Percentiles rank a stretch among this genome's conserved stretches.
These are phyloP conservation scores for Acanthurus tractus DNA, from an alignment of 2,797 vertebrate species.

Conservation along the genomic window DNA sequence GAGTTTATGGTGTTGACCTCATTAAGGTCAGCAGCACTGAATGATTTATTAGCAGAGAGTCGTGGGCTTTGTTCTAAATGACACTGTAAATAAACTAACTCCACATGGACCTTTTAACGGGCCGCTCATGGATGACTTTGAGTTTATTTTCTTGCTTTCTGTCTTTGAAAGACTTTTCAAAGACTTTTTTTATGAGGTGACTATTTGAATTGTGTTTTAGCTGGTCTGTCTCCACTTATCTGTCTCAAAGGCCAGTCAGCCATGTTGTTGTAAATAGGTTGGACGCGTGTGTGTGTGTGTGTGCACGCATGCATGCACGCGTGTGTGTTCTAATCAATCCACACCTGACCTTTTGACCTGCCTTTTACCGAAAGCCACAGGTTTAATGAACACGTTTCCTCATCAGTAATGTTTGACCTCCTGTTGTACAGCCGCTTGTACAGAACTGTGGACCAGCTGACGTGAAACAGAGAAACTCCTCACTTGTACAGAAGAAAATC, in stretches of 20 bases:
- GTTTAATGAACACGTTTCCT: constrained; percentile 49
- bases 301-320: neutral
- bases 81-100: constrained; percentile 60
- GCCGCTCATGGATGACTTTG: constrained; percentile 43
- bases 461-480: constrained; percentile 58
- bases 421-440: constrained; percentile 71
- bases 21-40: constrained; percentile 21
- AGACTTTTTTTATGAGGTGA: constrained; percentile 51
- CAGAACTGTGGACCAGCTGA: constrained; percentile 62
- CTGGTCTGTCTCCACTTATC: constrained; percentile 37
- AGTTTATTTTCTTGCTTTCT: constrained; percentile 35
- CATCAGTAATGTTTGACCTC: constrained; percentile 39
- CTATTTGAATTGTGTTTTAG: constrained; percentile 42
- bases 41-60: constrained; percentile 28
- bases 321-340: neutral
- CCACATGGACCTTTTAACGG: constrained; percentile 46
- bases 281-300: constrained; percentile 7
- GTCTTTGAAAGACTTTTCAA: constrained; percentile 52
- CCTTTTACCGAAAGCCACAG: constrained; percentile 42
- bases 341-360: constrained; percentile 43
- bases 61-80: constrained; percentile 47
- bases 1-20: constrained; percentile 27
- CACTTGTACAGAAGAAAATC: constrained; percentile 71
- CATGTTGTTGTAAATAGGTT: constrained; percentile 62
- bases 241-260: constrained; percentile 41